Evolutionary conservation across 1,140 invertebrate genomes (phyloP), one percentile per base, ranked within the genome.

Genomic region (Drosophila ercepeae): DNA sequence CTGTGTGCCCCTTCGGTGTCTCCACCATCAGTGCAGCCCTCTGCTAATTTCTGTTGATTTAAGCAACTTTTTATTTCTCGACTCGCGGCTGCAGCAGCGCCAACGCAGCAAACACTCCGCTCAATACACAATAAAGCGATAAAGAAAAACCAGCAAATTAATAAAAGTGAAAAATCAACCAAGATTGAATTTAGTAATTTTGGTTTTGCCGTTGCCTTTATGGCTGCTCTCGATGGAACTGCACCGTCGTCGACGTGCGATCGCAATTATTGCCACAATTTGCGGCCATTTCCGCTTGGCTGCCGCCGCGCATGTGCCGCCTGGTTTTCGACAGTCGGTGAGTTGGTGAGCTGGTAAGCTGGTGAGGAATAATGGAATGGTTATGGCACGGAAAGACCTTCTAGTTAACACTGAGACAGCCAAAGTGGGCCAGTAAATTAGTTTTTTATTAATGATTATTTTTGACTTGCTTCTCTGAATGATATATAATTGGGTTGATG

Each of bases 261-360:
- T 64, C 34, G 60, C 64, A 77, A 74, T 74, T 73, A 74, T 86
- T 73, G 76, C 76, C 57, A 81, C 72, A 77, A 74, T 82, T 88
- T 86, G 69, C 39, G 77, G 60, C 64, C 73, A 67, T 88, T 86
- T 86, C 77, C 77, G 77, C 60, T 82, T 55, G 49, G 48, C 48
- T 72, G 73, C 16, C 57, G 59, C 55, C 57, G 59, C 55, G 53
- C 61, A 39, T 55, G 57, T 39, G 45, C 23, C 23, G 19, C 6
- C 19, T 27, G 32, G 14, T 39, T 29, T n/a, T 8, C 1, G 13
- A 6, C 9, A 6, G 14, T 0, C 2, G 51, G 13, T 13, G 14
- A 18, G 3, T n/a, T n/a, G n/a, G n/a, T n/a, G n/a, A n/a, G n/a
- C n/a, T n/a, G n/a, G n/a, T n/a, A n/a, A n/a, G n/a, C n/a, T 4